phyloP scores from a whole-genome alignment of 2,113 vertebrate genomes.

The Anthoscopus minutus region DNA sequence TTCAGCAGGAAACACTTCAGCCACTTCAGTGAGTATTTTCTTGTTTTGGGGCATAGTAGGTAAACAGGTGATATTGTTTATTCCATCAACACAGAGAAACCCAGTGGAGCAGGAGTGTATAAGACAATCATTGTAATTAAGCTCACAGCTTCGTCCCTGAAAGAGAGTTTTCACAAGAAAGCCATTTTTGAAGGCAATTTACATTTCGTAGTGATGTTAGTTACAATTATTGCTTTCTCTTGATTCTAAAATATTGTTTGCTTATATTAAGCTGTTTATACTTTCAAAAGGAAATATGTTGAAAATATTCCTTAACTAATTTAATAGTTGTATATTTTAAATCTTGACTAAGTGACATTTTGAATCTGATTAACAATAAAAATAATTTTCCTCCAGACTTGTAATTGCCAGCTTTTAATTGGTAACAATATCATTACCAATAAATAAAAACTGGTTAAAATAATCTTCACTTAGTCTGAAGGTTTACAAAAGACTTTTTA shows the following conservation, averaged over 20 bases:
- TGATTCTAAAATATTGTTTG: not conserved
- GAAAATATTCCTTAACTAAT: not conserved
- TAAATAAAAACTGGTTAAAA: not conserved
- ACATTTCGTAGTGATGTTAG: not conserved
- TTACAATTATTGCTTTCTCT: slow-evolving; percentile 6
- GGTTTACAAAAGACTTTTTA: not conserved
- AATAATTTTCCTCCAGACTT: not conserved
- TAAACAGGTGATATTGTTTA: slow-evolving; percentile 79
- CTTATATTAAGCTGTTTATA: not conserved
- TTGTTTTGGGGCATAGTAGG: slow-evolving; percentile 10
- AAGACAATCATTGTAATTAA: slow-evolving; percentile 83
- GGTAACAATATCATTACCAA: not conserved
- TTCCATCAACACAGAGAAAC: slow-evolving; percentile 78
- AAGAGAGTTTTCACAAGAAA: not conserved
- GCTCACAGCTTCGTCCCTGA: slow-evolving; percentile 79
- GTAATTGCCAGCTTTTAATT: not conserved
- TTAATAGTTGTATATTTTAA: not conserved
- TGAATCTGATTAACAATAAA: not conserved
- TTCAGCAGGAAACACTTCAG: slow-evolving; percentile 17
- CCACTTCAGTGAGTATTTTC: not conserved
- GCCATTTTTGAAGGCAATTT: slow-evolving; percentile 3
- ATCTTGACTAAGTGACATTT: not conserved
- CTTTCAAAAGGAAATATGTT: slow-evolving; percentile 18
- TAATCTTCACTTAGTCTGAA: not conserved
- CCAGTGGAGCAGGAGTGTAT: slow-evolving; percentile 74